These are phyloP conservation scores for Rotaria sp. DNA, from an alignment of 2,888 invertebrate genomes.

Conservation along the genomic window DNA sequence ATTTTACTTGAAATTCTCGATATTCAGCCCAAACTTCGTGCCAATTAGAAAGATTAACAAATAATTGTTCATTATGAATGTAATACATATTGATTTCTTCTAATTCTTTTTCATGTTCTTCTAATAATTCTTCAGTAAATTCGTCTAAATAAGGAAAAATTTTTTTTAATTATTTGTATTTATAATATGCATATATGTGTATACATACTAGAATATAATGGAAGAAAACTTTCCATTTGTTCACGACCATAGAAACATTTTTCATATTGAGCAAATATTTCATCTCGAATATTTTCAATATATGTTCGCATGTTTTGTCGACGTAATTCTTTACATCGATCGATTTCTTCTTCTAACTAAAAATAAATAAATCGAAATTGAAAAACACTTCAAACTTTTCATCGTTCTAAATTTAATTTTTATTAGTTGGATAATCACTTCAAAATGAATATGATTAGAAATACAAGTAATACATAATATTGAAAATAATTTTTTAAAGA, in stretches of 20 bases:
- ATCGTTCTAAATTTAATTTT: too few species aligned
- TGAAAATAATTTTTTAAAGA: too few species aligned
- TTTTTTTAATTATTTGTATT: neutral
- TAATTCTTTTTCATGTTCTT: slow-evolving; percentile 27
- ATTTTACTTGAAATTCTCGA: slow-evolving; percentile 10
- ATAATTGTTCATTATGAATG: slow-evolving; percentile 12
- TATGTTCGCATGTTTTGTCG: slow-evolving; percentile 25
- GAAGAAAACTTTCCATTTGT: slow-evolving; percentile 25
- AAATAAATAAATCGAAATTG: neutral
- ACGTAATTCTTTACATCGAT: slow-evolving; percentile 24
- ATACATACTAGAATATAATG: slow-evolving; percentile 11
- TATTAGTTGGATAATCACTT: too few species aligned
- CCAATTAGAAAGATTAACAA: neutral
- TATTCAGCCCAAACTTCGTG: slow-evolving; percentile 10
- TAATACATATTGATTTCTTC: slow-evolving; percentile 10
- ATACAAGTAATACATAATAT: too few species aligned
- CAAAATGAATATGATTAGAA: too few species aligned
- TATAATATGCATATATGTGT: neutral
- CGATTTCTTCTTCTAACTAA: slow-evolving; percentile 27
- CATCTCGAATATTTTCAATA: slow-evolving; percentile 10
- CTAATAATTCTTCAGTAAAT: slow-evolving; percentile 5
- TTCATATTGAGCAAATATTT: slow-evolving; percentile 25
- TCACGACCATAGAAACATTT: slow-evolving; percentile 25
- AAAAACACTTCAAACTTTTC: neutral
- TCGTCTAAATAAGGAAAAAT: neutral